Base-by-base conservation (phyloP, 2,888 invertebrate species). In the Clusia tigrina region DNA sequence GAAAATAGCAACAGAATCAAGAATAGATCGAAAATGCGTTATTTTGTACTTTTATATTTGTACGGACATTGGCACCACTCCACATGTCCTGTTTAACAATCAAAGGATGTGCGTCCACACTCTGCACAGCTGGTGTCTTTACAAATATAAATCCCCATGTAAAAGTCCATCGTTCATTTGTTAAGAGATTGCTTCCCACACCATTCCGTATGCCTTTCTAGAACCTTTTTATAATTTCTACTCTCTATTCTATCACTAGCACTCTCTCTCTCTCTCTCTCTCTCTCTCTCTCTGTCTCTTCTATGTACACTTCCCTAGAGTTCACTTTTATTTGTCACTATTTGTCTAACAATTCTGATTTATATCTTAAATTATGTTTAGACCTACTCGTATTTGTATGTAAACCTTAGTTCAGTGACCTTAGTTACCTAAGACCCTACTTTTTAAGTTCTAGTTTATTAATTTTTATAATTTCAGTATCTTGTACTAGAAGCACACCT, bases 171-270 rank as follows among this genome's bases (percentile, higher is more conserved):
- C 83, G 77, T 83, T 83, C 81, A 81, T 80, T 67, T 84, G 83
- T 79, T 74, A 78, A 78, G 78, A 81, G 79, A 83, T 84, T 84
- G 84, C 83, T 83, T 83, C 82, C 84, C 84, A 83, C 83, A 84
- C 84, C 84, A 84, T 84, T 84, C 84, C 84, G 83, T 81, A 82
- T 82, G 81, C 78, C 80, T 76, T 78, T 77, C 78, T 79, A 78
- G 74, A 79, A 81, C 78, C 74, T 74, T 74, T 76, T n/a, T n/a
- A n/a, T n/a, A 76, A 76, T 32, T 51, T 51, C 20, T 51, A 12
- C 17, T 22, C 51, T 51, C 23, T 10, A 51, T n/a, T n/a, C n/a
- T n/a, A n/a, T n/a, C n/a, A n/a, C n/a, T n/a, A n/a, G n/a, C n/a
- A n/a, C n/a, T n/a, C n/a, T n/a, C n/a, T n/a, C n/a, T n/a, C n/a